Percentiles rank a stretch among this genome's conserved stretches.
phyloP scores from a whole-genome alignment of 2,113 vertebrate genomes.

The Boleophthalmus pectinirostris region DNA sequence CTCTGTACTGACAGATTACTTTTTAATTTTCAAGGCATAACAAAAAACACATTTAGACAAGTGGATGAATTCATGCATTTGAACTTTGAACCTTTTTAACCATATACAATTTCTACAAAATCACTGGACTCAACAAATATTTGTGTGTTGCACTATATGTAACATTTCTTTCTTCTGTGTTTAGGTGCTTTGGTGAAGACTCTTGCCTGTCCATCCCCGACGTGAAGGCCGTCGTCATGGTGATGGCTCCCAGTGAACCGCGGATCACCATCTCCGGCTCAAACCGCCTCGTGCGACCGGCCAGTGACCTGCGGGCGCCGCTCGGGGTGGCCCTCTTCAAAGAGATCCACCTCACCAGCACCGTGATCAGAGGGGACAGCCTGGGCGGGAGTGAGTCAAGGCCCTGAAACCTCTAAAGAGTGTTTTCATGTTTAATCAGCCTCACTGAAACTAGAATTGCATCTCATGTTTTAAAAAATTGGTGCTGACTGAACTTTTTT shows the following conservation, averaged over 20 bases:
- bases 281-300: slow-evolving; percentile 85
- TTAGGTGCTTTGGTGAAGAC: slow-evolving; percentile 95
- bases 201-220: slow-evolving; percentile 91
- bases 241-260: slow-evolving; percentile 91
- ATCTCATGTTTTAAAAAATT: too few species aligned
- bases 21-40: not conserved
- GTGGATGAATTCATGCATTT: not conserved
- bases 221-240: slow-evolving; percentile 88
- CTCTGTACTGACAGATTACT: not conserved
- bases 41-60: not conserved
- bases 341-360: slow-evolving; percentile 77
- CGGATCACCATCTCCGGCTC: slow-evolving; percentile 90
- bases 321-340: slow-evolving; percentile 88
- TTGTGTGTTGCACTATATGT: not conserved
- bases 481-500: too few species aligned
- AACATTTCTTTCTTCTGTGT: not conserved
- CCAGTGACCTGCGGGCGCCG: slow-evolving; percentile 80
- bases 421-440: not conserved
- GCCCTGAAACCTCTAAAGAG: not conserved
- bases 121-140: not conserved
- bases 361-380: slow-evolving; percentile 79
- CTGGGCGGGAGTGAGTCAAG: slow-evolving; percentile 68
- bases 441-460: not conserved
- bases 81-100: too few species aligned
- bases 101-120: not conserved